Percentiles rank a stretch among this genome's conserved stretches.
Evolutionary conservation across 2,113 vertebrate genomes (phyloP).

Genomic region (Limnothrissa miodon): DNA sequence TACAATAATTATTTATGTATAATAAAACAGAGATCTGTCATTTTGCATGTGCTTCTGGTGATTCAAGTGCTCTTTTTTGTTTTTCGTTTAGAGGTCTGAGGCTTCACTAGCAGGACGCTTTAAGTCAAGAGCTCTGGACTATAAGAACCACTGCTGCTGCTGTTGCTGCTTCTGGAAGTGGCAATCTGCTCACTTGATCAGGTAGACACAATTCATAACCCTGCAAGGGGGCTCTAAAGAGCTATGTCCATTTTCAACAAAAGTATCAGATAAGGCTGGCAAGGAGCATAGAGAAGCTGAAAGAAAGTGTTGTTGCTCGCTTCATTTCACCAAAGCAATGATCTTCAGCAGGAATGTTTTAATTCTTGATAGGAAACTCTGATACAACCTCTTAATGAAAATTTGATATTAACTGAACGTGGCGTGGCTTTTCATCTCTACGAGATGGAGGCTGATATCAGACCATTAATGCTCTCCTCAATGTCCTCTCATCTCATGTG

Average conservation of each 20-base stretch:
- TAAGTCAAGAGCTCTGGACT: background rate
- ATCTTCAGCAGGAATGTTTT: background rate
- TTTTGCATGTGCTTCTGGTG: background rate
- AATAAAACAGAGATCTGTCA: background rate
- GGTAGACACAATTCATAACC: background rate
- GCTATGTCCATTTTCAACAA: background rate
- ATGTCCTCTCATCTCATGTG: background rate
- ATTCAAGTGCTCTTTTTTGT: background rate
- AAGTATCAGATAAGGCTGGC: background rate
- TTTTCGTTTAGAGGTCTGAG: background rate
- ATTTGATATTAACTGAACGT: background rate
- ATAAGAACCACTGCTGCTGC: background rate
- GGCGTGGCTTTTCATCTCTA: background rate
- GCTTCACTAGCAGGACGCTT: background rate
- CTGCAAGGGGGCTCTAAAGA: background rate
- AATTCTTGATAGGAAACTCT: background rate
- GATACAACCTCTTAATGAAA: background rate
- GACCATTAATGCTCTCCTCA: background rate
- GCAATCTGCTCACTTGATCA: background rate
- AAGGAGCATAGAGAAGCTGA: background rate
- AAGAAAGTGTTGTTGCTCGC: background rate
- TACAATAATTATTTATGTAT: no score
- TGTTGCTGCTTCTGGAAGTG: background rate
- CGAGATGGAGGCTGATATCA: background rate
- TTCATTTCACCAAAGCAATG: background rate